Evolutionary conservation across 2,113 vertebrate genomes (phyloP), one percentile per base, ranked within the genome.

Genomic region (Mormyrus lacerda): DNA sequence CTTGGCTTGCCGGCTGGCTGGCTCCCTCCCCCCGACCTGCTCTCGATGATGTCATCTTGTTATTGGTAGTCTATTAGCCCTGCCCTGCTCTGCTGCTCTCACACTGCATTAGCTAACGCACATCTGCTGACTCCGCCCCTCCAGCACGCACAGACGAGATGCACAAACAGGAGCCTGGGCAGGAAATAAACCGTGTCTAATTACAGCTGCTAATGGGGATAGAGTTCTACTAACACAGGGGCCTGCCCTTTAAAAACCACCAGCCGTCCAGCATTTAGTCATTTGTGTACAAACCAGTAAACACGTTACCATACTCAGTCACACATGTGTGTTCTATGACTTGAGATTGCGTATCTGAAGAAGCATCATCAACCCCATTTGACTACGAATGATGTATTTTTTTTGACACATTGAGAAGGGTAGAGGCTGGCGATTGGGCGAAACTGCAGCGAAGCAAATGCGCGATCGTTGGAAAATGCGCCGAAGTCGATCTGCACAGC

Each of bases 31-130:
- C 83, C 83, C 85, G 13, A 31, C 89, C 89, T 79, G 58, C 87
- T 92, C 91, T 89, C 8, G 90, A 95, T 97, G 97, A 97, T 96
- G 97, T 97, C 96, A 97, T 96, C 93, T 92, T 93, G 93, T 92
- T 92, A 92, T 94, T 92, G 92, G 92, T 91, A 89, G 31, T 91
- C 93, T 91, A 93, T 94, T 94, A 95, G 95, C 95, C 94, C 94
- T 91, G 94, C 94, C 94, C 94, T 93, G 92, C 93, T 93, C 93
- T 94, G 94, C 94, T 94, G 94, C 95, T 94, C 94, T 93, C 93
- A 92, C 91, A 89, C 93, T 91, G 92, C 94, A 94, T 95, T 94
- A 95, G 92, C 94, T 92, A 94, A 93, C 94, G 91, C 93, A 95
- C 94, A 96, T 95, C 94, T 95, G 93, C 95, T 87, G 88, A 69